Evolutionary conservation across 2,113 vertebrate species (phyloP).

Genomic region (Myrmecophaga tridactyla): DNA sequence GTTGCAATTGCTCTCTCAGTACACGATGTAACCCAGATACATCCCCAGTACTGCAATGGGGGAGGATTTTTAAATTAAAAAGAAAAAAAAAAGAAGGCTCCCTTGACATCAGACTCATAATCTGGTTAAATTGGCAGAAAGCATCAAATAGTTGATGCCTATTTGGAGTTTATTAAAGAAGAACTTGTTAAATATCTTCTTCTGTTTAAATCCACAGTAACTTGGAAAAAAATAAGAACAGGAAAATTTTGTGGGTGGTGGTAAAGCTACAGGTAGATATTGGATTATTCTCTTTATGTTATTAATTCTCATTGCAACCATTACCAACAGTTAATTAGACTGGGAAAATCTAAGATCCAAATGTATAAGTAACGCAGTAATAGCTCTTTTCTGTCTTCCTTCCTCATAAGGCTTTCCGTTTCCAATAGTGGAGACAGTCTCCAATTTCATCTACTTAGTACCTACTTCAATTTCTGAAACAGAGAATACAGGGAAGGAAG

Average conservation of each 20-base stretch:
- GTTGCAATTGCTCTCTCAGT: not conserved
- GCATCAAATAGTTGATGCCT: not conserved
- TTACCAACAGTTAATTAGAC: not conserved
- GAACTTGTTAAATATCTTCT: not conserved
- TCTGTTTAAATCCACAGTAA: not conserved
- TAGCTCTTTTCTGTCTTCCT: not conserved
- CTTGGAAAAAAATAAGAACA: not conserved
- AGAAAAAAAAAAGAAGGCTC: not conserved
- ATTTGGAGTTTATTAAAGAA: not conserved
- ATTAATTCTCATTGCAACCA: not conserved
- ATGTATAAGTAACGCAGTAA: not conserved
- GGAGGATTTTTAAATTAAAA: not conserved
- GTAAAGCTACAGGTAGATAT: not conserved
- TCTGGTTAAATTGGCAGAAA: not conserved
- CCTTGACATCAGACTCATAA: not conserved
- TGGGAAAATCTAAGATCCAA: not conserved
- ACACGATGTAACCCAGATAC: not conserved
- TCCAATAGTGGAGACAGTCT: not conserved
- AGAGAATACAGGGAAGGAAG: not conserved
- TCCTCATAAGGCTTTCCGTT: not conserved
- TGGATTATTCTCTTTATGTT: no score
- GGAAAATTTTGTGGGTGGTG: not conserved
- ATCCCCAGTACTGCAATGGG: not conserved
- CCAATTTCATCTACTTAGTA: not conserved
- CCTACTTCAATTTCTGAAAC: not conserved